Base-by-base conservation (phyloP, 2,113 vertebrate species). In the Xenopus borealis region DNA sequence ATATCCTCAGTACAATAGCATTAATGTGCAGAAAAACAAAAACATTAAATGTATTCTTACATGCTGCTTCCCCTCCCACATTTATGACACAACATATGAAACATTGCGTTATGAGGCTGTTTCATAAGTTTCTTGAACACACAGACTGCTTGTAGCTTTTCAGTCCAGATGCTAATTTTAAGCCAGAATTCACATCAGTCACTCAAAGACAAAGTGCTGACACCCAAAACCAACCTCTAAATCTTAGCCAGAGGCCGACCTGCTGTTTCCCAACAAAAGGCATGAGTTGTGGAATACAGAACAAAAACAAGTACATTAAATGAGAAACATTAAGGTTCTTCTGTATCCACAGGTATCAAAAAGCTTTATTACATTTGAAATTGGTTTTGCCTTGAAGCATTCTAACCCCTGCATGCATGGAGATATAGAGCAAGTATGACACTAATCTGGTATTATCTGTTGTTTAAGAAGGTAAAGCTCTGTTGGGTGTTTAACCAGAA, bases 201-300 rank as follows among this genome's bases (percentile, higher is more conserved):
- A 76, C 50, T 63, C 30, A 57, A 4, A 61, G 74, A 76, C 74
- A 76, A 75, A 76, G 66, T 76, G 74, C 63, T 76, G 74, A 76
- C 74, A 70, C 74, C 66, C 59, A 70, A 70, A 76, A 76, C 74
- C 68, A 76, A 76, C 74, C 69, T 62, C 59, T 76, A 76, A 76
- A 70, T 76, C 74, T 64, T 70, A 64, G 61, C 61, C 66, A 70
- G 64, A 70, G 50, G 66, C 66, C 59, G 64, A 19, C 74, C 74
- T 76, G 66, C 67, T 76, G 74, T 64, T 76, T 69, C 55, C 19
- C 66, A 69, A 69, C 74, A 76, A 76, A 76, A 63, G 74, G 18
- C 47, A 64, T 19, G 67, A 76, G 59, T 63, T 52, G 74, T 64
- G 61, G 67, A 76, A 64, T 44, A 76, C 66, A 69, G 66, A 76